Percentiles rank a stretch among this genome's conserved stretches.
Conservation (phyloP, 2,113 vertebrate genomes). For the Sapayoa aenigma region DNA sequence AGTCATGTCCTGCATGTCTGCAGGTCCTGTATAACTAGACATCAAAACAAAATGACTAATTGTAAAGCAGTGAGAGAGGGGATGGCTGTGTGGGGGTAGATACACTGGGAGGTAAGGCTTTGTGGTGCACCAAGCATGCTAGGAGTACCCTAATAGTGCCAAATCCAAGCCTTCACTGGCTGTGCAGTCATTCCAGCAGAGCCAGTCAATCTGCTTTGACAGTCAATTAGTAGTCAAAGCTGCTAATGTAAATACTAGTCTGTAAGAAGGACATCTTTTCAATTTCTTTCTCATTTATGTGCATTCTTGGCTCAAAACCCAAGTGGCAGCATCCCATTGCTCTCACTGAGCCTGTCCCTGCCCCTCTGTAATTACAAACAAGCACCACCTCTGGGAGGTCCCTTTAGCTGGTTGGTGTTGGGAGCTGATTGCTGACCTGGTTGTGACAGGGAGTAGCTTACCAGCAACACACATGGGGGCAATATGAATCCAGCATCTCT, state of each 20-base stretch:
- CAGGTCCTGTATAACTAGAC: neutral
- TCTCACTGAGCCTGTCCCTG: neutral
- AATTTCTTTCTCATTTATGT: neutral
- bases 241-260: neutral
- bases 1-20: neutral
- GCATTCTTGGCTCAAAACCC: neutral
- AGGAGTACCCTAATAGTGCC: neutral
- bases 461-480: accelerated
- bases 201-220: neutral
- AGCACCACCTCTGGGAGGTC: accelerated
- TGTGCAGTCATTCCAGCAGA: neutral
- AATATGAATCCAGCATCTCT: neutral
- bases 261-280: neutral
- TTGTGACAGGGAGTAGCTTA: neutral
- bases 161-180: neutral
- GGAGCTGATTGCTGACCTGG: neutral
- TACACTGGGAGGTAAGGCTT: neutral
- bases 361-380: neutral
- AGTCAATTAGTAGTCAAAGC: too few relatives aligned
- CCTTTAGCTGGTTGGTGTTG: neutral
- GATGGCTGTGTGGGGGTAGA: neutral
- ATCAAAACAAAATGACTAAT: neutral
- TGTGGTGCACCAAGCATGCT: accelerated
- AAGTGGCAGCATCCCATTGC: neutral
- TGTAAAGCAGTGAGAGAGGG: neutral